phyloP scores from a whole-genome alignment of 92 coral and sea anemone species.

The Porites evermanni region DNA sequence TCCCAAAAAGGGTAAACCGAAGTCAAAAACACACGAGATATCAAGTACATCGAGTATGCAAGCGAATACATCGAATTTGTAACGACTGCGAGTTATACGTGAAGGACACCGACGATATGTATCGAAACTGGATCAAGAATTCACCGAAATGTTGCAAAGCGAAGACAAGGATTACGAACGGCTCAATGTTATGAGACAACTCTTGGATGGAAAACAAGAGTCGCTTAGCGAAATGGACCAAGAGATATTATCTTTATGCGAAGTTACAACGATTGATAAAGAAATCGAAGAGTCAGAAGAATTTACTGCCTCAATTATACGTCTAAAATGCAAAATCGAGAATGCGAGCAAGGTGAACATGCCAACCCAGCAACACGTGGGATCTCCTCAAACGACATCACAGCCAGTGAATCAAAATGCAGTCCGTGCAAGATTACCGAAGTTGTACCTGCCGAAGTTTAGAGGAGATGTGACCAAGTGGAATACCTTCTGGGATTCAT shows the following conservation, averaged over 20 bases:
- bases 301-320: constrained; percentile 13
- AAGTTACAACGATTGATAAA: constrained; percentile 13
- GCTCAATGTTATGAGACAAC: constrained; percentile 8
- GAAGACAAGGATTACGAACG: background rate
- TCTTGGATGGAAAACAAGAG: constrained; percentile 8
- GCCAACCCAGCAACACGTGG: background rate
- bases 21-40: too few species aligned
- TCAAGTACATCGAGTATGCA: background rate
- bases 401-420: constrained; percentile 1
- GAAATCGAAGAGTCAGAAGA: constrained; percentile 56
- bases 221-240: constrained; percentile 12
- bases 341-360: too few species aligned
- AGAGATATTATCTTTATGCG: constrained; percentile 26
- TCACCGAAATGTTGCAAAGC: constrained; percentile 16
- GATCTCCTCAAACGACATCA: background rate
- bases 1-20: background rate
- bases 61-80: background rate
- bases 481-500: constrained; percentile 55
- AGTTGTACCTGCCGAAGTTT: constrained; percentile 44
- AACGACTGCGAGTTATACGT: constrained; percentile 14
- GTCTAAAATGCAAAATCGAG: constrained; percentile 20
- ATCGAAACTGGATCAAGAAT: constrained; percentile 8
- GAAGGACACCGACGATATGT: constrained; percentile 8
- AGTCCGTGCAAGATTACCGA: constrained; percentile 49
- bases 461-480: too few species aligned